Conservation (phyloP, 2,888 invertebrate genomes). For the Trissoscelio sp. region DNA sequence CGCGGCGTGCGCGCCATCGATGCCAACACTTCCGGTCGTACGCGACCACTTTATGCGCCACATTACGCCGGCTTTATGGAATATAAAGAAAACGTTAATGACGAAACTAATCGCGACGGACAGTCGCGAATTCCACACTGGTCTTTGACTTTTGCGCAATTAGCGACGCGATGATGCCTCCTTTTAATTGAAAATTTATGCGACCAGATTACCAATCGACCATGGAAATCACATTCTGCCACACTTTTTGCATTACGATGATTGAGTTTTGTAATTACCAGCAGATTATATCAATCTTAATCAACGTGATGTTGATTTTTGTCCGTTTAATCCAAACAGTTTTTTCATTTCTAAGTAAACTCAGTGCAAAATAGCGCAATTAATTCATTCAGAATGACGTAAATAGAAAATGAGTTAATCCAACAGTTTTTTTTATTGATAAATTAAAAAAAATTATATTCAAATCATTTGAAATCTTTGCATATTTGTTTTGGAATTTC, state of each 20-base stretch:
- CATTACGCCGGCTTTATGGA: constrained; percentile 54
- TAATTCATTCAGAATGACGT: too few species aligned
- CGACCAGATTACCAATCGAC: constrained; percentile 10
- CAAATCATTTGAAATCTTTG: too few species aligned
- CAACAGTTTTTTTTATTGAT: too few species aligned
- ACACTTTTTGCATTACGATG: constrained; percentile 2
- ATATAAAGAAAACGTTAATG: constrained; percentile 64
- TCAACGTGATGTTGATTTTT: neutral
- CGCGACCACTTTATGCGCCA: constrained; percentile 53
- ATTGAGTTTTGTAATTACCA: constrained; percentile 1
- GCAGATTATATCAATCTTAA: constrained; percentile 25
- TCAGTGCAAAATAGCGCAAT: too few species aligned
- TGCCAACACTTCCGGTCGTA: constrained; percentile 67
- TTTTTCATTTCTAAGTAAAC: neutral
- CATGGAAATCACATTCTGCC: constrained; percentile 12
- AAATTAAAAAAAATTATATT: too few species aligned
- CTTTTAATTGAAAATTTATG: constrained; percentile 63
- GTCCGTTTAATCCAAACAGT: neutral
- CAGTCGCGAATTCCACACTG: constrained; percentile 56
- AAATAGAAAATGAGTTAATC: too few species aligned
- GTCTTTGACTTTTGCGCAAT: constrained; percentile 60
- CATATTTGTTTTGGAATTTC: too few species aligned
- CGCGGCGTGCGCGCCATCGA: constrained; percentile 58
- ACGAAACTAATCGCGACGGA: constrained; percentile 56
- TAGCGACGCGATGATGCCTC: constrained; percentile 42